Percentiles rank a stretch among this genome's conserved stretches.
Evolutionary conservation across 2,113 vertebrate genomes (phyloP).

Genomic region (Apteryx mantelli): DNA sequence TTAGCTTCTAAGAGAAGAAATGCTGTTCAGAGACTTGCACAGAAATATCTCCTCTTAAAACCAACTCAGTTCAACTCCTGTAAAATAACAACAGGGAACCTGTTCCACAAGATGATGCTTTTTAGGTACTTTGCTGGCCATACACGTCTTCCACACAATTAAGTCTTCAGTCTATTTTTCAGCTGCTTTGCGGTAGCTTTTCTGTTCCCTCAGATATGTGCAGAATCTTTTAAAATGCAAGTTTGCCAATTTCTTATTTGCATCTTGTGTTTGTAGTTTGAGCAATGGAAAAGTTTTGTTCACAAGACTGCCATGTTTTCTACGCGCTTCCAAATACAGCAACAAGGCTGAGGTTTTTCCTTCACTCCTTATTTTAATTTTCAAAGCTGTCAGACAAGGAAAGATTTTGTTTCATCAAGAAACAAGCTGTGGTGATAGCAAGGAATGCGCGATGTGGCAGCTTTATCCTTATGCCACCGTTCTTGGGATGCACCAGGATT

Average conservation of each 20-base stretch:
- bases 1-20: background rate
- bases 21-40: background rate
- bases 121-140: background rate
- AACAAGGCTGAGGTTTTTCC: background rate
- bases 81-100: background rate
- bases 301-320: background rate
- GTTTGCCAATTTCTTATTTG: background rate
- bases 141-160: background rate
- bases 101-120: background rate
- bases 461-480: background rate
- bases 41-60: background rate
- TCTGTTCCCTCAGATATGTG: slow-evolving; percentile 6
- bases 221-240: background rate
- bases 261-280: background rate
- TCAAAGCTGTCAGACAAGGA: background rate
- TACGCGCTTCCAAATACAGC: background rate
- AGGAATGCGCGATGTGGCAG: slow-evolving; percentile 44
- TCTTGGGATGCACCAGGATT: slow-evolving; percentile 3
- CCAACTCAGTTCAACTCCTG: too few species aligned
- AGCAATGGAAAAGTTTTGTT: slow-evolving; percentile 8
- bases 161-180: background rate
- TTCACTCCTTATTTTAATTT: background rate
- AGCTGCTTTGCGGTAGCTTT: background rate
- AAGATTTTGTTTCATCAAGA: slow-evolving; percentile 26
- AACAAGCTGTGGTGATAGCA: slow-evolving; percentile 17